Conservation (phyloP, 2,888 invertebrate genomes). For the Phalera bucephala region DNA sequence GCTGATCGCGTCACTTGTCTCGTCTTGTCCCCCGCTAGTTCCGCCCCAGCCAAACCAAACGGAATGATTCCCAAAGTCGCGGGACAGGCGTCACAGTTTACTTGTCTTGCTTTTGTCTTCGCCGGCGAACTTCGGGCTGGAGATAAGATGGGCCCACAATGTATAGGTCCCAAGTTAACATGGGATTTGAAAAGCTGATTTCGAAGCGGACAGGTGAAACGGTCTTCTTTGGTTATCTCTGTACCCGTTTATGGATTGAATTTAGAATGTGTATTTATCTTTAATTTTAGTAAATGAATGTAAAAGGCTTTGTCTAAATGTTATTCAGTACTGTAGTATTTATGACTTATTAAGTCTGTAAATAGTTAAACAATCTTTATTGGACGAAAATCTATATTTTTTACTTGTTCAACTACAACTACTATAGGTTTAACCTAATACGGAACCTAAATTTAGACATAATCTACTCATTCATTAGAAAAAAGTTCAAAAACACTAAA, state of each 20-base stretch:
- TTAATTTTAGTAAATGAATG: too few species aligned
- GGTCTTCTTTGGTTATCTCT: constrained; percentile 40
- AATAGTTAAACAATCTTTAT: too few species aligned
- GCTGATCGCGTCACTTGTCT: constrained; percentile 14
- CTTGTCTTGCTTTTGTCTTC: constrained; percentile 59
- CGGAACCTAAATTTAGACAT: too few species aligned
- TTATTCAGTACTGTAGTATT: too few species aligned
- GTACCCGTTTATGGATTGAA: constrained; percentile 5
- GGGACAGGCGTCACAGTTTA: constrained; percentile 44
- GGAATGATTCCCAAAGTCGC: constrained; percentile 35
- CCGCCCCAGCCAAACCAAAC: constrained; percentile 31
- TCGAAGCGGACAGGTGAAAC: constrained; percentile 37
- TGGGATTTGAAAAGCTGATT: constrained; percentile 60
- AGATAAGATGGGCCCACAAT: constrained; percentile 61
- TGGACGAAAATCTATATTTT: too few species aligned
- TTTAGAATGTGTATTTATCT: background rate
- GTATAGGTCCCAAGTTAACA: constrained; percentile 59
- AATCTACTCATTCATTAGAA: too few species aligned
- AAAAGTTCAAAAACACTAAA: too few species aligned
- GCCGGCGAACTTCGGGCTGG: constrained; percentile 54
- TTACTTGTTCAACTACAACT: too few species aligned
- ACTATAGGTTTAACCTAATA: too few species aligned
- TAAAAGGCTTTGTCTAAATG: too few species aligned
- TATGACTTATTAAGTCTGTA: too few species aligned
- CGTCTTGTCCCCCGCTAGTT: constrained; percentile 24